A percentile compares a stretch with the other conserved stretches of the same genome.
These are phyloP conservation scores for Resseliella maxima DNA, from an alignment of 2,888 invertebrate species.

Conservation along the genomic window DNA sequence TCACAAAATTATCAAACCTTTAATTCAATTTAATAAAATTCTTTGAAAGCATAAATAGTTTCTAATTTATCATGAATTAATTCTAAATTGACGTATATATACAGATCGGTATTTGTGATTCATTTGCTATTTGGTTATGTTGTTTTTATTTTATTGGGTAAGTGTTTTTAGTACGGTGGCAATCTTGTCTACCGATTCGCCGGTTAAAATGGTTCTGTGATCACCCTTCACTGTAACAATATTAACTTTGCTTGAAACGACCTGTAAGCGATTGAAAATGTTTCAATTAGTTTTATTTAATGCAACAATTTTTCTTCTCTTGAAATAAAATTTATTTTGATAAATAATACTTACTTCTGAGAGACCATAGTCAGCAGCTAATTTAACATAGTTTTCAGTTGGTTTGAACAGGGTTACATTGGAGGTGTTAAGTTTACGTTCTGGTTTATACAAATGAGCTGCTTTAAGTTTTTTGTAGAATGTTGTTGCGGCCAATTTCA, in stretches of 20 bases:
- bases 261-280: not conserved
- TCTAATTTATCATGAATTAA: too few species aligned
- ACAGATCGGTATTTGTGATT: too few species aligned
- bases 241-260: conserved; percentile 69
- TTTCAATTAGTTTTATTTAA: not conserved
- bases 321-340: not conserved
- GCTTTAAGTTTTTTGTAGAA: conserved; percentile 86
- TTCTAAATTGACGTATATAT: too few species aligned
- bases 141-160: too few species aligned
- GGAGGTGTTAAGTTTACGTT: conserved; percentile 72
- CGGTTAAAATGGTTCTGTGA: conserved; percentile 88
- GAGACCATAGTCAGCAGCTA: conserved; percentile 91
- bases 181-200: conserved; percentile 79
- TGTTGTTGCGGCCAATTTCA: conserved; percentile 76
- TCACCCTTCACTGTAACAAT: conserved; percentile 80
- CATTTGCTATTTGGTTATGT: too few species aligned
- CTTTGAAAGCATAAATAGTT: too few species aligned
- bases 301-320: not conserved
- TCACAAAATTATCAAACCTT: too few species aligned
- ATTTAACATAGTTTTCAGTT: conserved; percentile 83
- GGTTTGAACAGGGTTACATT: conserved; percentile 86
- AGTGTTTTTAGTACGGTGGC: conserved; percentile 71
- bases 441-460: conserved; percentile 81
- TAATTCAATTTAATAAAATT: too few species aligned
- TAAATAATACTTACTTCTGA: conserved; percentile 64